These are phyloP conservation scores for Myripristis jacobus DNA, from an alignment of 2,797 vertebrate species.

Conservation along the genomic window DNA sequence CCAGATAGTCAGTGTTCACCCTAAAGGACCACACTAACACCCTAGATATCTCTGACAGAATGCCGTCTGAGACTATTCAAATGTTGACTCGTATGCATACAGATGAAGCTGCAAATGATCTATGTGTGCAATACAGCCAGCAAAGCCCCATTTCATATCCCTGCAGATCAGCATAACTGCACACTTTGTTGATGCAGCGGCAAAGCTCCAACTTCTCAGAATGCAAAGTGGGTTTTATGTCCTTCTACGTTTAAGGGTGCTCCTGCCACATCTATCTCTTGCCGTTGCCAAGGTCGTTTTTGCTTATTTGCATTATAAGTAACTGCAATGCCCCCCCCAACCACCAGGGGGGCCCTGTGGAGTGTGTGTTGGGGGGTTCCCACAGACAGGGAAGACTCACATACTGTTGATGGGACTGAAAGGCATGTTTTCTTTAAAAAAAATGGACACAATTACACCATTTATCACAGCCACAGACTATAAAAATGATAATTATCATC, in stretches of 20 bases:
- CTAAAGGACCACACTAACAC: conserved; percentile 9
- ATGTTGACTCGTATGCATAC: conserved; percentile 41
- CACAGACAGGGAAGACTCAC: too few relatives aligned
- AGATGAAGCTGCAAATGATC: conserved; percentile 52
- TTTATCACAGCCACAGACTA: too few relatives aligned
- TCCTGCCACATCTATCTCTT: not conserved
- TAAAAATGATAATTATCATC: too few relatives aligned
- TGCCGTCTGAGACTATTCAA: conserved; percentile 33
- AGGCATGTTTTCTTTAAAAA: too few relatives aligned
- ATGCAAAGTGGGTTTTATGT: not conserved
- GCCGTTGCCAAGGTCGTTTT: too few relatives aligned
- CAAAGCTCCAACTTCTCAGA: not conserved
- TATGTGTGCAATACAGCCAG: conserved; percentile 19
- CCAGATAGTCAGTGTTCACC: not conserved
- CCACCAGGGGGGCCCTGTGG: too few relatives aligned
- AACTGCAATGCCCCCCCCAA: too few relatives aligned
- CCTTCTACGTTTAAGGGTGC: not conserved
- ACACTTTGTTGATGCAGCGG: not conserved
- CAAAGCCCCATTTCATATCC: conserved; percentile 29
- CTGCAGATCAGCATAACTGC: conserved; percentile 29
- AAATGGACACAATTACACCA: too few relatives aligned
- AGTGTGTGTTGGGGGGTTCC: too few relatives aligned
- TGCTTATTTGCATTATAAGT: too few relatives aligned
- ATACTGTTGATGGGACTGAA: too few relatives aligned
- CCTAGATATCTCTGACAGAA: conserved; percentile 35